These are phyloP conservation scores for Pavo muticus DNA, from an alignment of 2,113 vertebrate genomes.

Conservation along the genomic window DNA sequence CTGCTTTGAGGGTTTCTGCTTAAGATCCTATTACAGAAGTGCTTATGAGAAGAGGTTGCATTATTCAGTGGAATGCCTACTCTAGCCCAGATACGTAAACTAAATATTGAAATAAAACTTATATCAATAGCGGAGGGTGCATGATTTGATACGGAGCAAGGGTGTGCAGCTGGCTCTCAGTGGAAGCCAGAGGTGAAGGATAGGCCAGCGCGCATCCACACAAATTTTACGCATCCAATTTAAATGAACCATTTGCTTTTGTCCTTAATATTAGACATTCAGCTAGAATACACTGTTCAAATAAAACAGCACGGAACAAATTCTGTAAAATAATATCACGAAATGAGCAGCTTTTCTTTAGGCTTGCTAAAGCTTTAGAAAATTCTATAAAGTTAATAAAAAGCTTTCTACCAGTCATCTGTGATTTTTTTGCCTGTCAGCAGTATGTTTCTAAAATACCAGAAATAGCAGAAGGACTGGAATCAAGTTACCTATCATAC, in stretches of 20 bases:
- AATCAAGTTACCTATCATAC: neutral
- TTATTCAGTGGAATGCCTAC: neutral
- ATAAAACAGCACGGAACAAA: neutral
- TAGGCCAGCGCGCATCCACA: neutral
- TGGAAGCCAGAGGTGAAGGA: neutral
- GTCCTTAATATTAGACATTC: neutral
- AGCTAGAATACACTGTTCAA: neutral
- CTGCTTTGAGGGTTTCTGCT: neutral
- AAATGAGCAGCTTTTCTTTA: neutral
- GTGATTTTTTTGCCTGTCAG: neutral
- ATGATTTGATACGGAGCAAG: neutral
- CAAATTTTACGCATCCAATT: neutral
- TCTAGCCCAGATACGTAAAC: neutral
- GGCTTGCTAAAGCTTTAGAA: neutral
- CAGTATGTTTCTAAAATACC: neutral
- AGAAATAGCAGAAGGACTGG: neutral
- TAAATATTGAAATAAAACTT: neutral
- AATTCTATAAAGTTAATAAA: neutral
- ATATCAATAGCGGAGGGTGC: neutral
- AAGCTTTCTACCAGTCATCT: neutral
- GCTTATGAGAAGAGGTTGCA: neutral
- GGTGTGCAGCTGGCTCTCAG: neutral
- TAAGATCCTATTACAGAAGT: neutral
- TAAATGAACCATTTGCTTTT: neutral
- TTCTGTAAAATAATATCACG: neutral